Conservation (phyloP, 2,888 invertebrate species). For the Sturmia bella region DNA sequence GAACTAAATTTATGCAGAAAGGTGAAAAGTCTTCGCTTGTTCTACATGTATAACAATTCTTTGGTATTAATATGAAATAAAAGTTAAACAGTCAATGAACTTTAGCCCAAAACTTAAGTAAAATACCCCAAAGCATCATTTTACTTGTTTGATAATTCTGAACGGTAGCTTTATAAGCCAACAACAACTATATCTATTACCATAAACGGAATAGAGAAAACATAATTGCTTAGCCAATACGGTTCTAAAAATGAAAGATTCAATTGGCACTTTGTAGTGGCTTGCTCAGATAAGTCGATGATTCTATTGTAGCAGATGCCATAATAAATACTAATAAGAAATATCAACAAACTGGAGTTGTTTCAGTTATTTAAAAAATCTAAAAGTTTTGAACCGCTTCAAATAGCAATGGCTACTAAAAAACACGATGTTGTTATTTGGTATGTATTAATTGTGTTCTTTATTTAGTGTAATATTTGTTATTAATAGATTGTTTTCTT, state of each 20-base stretch:
- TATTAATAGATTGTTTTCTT: background rate
- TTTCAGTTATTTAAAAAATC: constrained; percentile 16
- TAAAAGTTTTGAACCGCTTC: background rate
- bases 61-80: constrained; percentile 6
- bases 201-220: too few relatives aligned
- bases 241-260: too few relatives aligned
- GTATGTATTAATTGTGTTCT: constrained; percentile 68
- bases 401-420: constrained; percentile 78
- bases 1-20: constrained; percentile 27
- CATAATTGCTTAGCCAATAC: too few relatives aligned
- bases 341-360: background rate
- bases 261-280: too few relatives aligned
- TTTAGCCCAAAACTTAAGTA: constrained; percentile 8
- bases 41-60: background rate
- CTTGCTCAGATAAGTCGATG: too few relatives aligned
- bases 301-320: too few relatives aligned
- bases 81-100: constrained; percentile 58
- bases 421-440: constrained; percentile 81
- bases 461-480: background rate
- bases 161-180: background rate
- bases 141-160: background rate
- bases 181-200: too few relatives aligned
- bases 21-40: background rate
- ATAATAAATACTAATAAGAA: too few relatives aligned
- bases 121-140: constrained; percentile 15